These are phyloP conservation scores for Timema podura DNA, from an alignment of 2,888 invertebrate species.

Conservation along the genomic window DNA sequence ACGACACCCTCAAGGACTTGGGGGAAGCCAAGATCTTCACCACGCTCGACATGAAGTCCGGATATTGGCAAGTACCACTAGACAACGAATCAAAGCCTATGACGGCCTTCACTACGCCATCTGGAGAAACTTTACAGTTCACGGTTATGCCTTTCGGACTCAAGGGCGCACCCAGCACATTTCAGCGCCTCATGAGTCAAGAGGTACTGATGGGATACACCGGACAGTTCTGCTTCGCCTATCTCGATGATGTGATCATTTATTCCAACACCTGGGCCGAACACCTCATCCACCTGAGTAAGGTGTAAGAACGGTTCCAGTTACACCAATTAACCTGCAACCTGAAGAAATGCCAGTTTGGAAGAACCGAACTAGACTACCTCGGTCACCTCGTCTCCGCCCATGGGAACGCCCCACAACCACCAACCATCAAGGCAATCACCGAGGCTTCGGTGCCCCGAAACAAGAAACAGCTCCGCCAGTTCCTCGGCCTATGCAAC, in stretches of 20 bases:
- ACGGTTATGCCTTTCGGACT: slow-evolving; percentile 1
- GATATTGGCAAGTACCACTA: slow-evolving; percentile 29
- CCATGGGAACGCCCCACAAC: no score
- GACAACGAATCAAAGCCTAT: background rate
- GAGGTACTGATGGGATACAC: background rate
- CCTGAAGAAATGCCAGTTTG: no score
- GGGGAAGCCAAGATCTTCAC: slow-evolving; percentile 23
- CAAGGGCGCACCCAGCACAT: background rate
- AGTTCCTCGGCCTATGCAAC: no score
- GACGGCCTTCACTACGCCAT: slow-evolving; percentile 27
- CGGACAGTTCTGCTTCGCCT: background rate
- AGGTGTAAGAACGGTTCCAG: background rate
- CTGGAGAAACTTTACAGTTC: slow-evolving; percentile 13
- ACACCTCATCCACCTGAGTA: background rate
- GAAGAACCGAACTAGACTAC: no score
- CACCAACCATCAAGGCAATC: no score
- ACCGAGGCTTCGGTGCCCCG: no score
- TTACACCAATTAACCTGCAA: background rate
- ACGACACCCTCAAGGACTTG: slow-evolving; percentile 24
- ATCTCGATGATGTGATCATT: background rate
- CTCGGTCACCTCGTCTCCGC: no score
- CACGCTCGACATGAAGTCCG: slow-evolving; percentile 24
- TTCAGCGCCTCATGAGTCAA: background rate
- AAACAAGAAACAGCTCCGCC: no score
- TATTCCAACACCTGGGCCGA: background rate